A percentile compares a stretch with the other conserved stretches of the same genome.
These are phyloP conservation scores for Rambutsinella grinnellia DNA, from an alignment of 2,888 invertebrate species.

Conservation along the genomic window DNA sequence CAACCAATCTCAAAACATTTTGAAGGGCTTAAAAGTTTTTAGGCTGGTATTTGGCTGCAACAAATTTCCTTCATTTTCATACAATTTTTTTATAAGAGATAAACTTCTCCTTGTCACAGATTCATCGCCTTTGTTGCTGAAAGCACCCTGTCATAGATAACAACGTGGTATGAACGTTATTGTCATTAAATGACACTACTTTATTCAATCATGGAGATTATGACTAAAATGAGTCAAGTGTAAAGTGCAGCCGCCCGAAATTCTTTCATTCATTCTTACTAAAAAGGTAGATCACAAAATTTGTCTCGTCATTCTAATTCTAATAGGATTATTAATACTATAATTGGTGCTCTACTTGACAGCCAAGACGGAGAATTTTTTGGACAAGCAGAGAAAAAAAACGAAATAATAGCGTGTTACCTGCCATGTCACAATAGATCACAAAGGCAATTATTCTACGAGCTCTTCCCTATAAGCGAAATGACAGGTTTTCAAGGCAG, in stretches of 20 bases:
- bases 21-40: no score
- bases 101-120: constrained; percentile 45
- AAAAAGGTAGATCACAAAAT: neutral
- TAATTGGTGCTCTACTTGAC: neutral
- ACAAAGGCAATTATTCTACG: no score
- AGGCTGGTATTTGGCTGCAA: neutral
- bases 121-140: constrained; percentile 32
- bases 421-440: no score
- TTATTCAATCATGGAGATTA: neutral
- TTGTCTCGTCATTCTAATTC: constrained; percentile 7
- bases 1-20: no score
- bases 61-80: neutral
- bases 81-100: neutral
- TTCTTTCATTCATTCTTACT: neutral
- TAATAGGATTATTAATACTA: neutral
- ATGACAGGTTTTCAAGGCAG: no score
- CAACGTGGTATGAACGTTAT: constrained; percentile 15
- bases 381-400: no score
- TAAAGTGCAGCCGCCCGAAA: neutral
- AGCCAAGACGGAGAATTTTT: neutral
- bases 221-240: neutral
- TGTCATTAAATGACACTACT: constrained; percentile 4
- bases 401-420: no score
- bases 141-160: constrained; percentile 35
- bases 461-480: no score